Evolutionary conservation across 2,888 invertebrate genomes (phyloP).

Genomic region (Nysson spinosus): DNA sequence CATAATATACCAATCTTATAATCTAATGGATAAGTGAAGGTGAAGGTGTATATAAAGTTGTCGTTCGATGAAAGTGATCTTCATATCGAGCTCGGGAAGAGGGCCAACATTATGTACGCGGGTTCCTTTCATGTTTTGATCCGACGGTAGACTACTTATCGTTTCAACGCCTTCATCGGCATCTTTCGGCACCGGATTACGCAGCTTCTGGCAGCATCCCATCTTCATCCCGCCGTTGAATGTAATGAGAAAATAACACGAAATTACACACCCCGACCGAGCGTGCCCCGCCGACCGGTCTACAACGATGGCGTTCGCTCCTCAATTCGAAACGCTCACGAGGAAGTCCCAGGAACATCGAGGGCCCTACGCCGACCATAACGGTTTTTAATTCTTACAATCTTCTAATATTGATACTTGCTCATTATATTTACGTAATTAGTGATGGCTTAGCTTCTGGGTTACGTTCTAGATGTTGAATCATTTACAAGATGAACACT

Average conservation of each 20-base stretch:
- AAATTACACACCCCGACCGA: slow-evolving; percentile 68
- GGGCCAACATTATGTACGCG: too few relatives aligned
- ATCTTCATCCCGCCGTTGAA: slow-evolving; percentile 43
- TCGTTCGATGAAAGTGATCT: too few relatives aligned
- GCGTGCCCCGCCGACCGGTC: slow-evolving; percentile 58
- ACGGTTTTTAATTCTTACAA: not conserved
- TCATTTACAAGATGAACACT: too few relatives aligned
- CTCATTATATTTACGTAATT: too few relatives aligned
- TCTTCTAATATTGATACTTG: not conserved
- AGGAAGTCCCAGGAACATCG: slow-evolving; percentile 29
- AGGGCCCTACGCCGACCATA: not conserved
- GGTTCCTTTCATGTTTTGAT: slow-evolving; percentile 20
- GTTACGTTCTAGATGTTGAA: too few relatives aligned
- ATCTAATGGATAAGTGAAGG: too few relatives aligned
- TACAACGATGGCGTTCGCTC: slow-evolving; percentile 35
- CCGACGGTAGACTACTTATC: slow-evolving; percentile 46
- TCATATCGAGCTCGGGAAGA: too few relatives aligned
- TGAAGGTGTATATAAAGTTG: too few relatives aligned
- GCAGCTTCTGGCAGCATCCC: slow-evolving; percentile 43
- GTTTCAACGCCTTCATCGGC: slow-evolving; percentile 58
- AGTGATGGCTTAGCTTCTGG: too few relatives aligned
- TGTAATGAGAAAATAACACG: slow-evolving; percentile 69
- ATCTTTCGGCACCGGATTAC: slow-evolving; percentile 56
- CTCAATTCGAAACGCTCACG: slow-evolving; percentile 51
- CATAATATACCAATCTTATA: too few relatives aligned